Evolutionary conservation across 2,113 vertebrate species (phyloP).

Genomic region (Mirounga angustirostris): DNA sequence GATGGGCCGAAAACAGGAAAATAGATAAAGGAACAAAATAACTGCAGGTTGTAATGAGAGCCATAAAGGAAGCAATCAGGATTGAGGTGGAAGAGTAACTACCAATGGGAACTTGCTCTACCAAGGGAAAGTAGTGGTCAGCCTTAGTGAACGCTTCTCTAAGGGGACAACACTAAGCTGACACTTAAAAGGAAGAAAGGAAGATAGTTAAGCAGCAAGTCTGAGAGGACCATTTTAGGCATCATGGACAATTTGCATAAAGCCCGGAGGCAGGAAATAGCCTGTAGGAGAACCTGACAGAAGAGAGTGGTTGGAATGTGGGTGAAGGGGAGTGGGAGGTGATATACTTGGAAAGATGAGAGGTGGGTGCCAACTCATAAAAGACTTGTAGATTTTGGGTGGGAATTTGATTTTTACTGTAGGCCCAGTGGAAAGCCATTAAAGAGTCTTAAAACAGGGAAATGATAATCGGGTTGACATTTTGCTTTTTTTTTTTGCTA

Average conservation of each 20-base stretch:
- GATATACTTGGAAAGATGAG: background rate
- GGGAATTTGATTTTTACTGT: background rate
- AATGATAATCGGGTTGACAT: background rate
- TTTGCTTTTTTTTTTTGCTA: background rate
- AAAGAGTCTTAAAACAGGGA: background rate
- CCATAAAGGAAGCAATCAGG: background rate
- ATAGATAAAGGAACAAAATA: background rate
- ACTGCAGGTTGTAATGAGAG: background rate
- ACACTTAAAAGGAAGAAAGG: background rate
- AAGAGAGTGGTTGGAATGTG: background rate
- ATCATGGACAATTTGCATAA: background rate
- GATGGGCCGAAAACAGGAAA: background rate
- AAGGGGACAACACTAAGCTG: background rate
- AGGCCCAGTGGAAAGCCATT: background rate
- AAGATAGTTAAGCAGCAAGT: background rate
- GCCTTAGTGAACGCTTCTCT: background rate
- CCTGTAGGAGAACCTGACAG: background rate
- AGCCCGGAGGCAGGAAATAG: background rate
- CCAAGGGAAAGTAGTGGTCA: background rate
- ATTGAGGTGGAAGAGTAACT: background rate
- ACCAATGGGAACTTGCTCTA: background rate
- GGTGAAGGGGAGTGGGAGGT: background rate
- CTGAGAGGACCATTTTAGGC: background rate
- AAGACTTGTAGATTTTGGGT: background rate
- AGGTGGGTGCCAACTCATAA: background rate